phyloP scores from a whole-genome alignment of 2,113 vertebrate species.

The Protobothrops flavoviridis region DNA sequence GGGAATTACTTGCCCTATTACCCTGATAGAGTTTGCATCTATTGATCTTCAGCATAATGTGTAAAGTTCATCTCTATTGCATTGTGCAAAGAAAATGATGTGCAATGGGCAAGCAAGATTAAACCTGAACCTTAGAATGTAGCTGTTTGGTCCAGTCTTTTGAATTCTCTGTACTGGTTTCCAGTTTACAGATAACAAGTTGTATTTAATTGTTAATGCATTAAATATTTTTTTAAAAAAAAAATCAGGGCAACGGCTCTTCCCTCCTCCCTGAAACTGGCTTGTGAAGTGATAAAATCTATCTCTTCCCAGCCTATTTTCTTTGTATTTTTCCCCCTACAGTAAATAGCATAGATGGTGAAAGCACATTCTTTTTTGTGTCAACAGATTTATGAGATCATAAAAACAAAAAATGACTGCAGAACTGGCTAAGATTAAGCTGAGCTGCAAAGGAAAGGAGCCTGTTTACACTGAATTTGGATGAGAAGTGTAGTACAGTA shows the following conservation, averaged over 20 bases:
- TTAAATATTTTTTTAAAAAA: neutral
- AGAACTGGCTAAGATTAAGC: conserved; percentile 35
- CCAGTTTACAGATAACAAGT: neutral
- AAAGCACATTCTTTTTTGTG: conserved; percentile 62
- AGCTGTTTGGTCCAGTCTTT: conserved; percentile 20
- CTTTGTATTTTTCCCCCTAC: conserved; percentile 41
- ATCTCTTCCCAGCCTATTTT: conserved; percentile 34
- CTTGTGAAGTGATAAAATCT: conserved; percentile 41
- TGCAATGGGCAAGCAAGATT: neutral
- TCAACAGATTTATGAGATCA: conserved; percentile 61
- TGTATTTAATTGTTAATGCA: conserved; percentile 8
- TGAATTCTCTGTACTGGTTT: neutral
- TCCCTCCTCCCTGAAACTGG: conserved; percentile 21
- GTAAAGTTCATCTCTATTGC: conserved; percentile 30
- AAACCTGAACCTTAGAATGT: neutral
- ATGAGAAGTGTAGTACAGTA: conserved; percentile 35
- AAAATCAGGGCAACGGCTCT: neutral
- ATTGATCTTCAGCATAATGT: conserved; percentile 6
- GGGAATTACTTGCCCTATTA: conserved; percentile 12
- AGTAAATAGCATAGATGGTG: conserved; percentile 55
- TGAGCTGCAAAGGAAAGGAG: conserved; percentile 30
- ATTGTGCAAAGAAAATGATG: neutral
- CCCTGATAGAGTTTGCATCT: neutral
- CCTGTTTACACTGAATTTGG: conserved; percentile 41
- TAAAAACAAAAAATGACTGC: conserved; percentile 60